phyloP scores from a whole-genome alignment of 2,113 vertebrate genomes.

The Cavia porcellus region DNA sequence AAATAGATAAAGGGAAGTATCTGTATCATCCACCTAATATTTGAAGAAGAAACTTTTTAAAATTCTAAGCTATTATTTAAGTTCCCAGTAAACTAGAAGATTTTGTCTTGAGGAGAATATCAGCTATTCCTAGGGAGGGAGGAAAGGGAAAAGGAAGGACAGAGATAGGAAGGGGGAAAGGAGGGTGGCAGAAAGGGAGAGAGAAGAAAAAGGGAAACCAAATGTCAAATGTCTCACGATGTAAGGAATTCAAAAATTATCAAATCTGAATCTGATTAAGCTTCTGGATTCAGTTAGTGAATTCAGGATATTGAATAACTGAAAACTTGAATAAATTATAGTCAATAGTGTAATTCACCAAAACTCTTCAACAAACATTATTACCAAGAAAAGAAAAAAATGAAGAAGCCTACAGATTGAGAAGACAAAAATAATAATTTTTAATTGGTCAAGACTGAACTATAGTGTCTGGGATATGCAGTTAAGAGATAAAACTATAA shows the following conservation, averaged over 20 bases:
- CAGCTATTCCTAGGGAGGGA: not conserved
- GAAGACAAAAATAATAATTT: not conserved
- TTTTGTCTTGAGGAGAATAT: not conserved
- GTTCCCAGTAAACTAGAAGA: not conserved
- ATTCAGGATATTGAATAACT: not conserved
- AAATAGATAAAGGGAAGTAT: not conserved
- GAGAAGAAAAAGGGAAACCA: not conserved
- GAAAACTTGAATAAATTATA: not conserved
- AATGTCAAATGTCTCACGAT: not conserved
- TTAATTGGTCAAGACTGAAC: conserved; percentile 8
- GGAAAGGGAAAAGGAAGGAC: not conserved
- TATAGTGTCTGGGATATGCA: not conserved
- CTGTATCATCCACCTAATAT: not conserved
- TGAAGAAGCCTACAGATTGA: not conserved
- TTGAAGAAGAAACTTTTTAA: not conserved
- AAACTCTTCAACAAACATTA: not conserved
- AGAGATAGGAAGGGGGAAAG: not conserved
- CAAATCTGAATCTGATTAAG: not conserved
- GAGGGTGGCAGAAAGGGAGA: not conserved
- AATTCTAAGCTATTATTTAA: not conserved
- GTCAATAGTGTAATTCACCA: not conserved
- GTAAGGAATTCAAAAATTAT: not conserved
- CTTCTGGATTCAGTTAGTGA: not conserved
- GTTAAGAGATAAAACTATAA: not conserved
- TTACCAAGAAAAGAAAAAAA: not conserved